These are phyloP conservation scores for Cuniculus paca DNA, from an alignment of 2,797 vertebrate genomes.

Conservation along the genomic window DNA sequence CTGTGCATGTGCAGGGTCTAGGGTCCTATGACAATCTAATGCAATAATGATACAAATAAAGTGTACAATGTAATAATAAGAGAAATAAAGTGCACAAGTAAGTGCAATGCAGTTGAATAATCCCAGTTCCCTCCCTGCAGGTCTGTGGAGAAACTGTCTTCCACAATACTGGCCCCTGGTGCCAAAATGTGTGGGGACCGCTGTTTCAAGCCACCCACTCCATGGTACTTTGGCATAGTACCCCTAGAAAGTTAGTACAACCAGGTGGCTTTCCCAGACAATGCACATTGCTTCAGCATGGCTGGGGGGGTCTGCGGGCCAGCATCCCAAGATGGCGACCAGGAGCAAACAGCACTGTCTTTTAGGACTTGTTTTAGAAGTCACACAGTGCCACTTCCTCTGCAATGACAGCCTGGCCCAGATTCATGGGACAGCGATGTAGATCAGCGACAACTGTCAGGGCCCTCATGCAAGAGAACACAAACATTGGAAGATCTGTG, in stretches of 20 bases:
- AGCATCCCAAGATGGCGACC: not conserved
- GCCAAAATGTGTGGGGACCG: not conserved
- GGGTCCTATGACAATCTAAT: not conserved
- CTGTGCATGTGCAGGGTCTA: rapidly evolving
- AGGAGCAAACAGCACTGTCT: not conserved
- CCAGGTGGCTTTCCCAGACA: not conserved
- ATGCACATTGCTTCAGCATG: not conserved
- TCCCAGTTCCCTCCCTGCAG: not conserved
- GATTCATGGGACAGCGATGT: not conserved
- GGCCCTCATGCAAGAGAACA: not conserved
- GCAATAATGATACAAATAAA: not conserved
- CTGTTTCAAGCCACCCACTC: not conserved
- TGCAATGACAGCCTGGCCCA: not conserved
- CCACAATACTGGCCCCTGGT: not conserved
- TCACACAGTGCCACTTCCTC: not conserved
- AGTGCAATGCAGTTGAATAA: not conserved
- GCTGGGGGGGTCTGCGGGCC: not conserved
- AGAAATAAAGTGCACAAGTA: not conserved
- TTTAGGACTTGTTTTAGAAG: not conserved
- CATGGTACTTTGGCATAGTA: not conserved
- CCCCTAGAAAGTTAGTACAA: not conserved
- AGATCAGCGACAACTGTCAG: not conserved
- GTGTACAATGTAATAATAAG: not conserved
- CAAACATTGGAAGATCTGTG: not conserved
- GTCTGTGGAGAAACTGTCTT: not conserved